phyloP scores from a whole-genome alignment of 2,888 invertebrate genomes.

The Panopea generosa region DNA sequence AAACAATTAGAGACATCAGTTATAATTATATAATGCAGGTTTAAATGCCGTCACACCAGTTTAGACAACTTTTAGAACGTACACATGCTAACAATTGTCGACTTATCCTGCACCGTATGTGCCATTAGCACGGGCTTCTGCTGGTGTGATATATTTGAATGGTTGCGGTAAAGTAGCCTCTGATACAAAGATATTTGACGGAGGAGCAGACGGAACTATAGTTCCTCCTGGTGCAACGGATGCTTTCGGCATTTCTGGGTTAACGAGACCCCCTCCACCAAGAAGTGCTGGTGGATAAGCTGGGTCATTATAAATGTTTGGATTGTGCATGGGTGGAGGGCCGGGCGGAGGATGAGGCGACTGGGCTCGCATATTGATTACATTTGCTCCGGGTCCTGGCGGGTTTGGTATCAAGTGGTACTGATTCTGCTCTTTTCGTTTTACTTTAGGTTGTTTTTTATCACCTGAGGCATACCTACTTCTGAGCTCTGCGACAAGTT shows the following conservation, averaged over 20 bases:
- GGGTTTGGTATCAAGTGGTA: not conserved
- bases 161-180: constrained; percentile 2
- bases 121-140: not conserved
- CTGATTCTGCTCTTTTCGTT: not conserved
- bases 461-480: not conserved
- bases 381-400: constrained; percentile 11
- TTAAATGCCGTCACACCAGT: too few species aligned
- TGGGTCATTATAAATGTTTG: not conserved
- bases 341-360: not conserved
- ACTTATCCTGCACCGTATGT: not conserved
- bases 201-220: not conserved
- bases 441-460: constrained; percentile 2
- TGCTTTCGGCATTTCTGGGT: constrained; percentile 6
- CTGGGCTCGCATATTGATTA: constrained; percentile 2
- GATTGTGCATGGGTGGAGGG: not conserved
- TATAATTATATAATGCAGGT: too few species aligned
- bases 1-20: too few species aligned
- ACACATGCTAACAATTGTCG: too few species aligned
- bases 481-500: not conserved
- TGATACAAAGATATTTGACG: not conserved
- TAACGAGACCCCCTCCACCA: not conserved
- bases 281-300: constrained; percentile 7
- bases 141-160: not conserved
- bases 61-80: too few species aligned
- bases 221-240: not conserved